A percentile compares a stretch with the other conserved stretches of the same genome.
These are phyloP conservation scores for Sylvilagus floridanus DNA, from an alignment of 2,797 vertebrate species.

Conservation along the genomic window DNA sequence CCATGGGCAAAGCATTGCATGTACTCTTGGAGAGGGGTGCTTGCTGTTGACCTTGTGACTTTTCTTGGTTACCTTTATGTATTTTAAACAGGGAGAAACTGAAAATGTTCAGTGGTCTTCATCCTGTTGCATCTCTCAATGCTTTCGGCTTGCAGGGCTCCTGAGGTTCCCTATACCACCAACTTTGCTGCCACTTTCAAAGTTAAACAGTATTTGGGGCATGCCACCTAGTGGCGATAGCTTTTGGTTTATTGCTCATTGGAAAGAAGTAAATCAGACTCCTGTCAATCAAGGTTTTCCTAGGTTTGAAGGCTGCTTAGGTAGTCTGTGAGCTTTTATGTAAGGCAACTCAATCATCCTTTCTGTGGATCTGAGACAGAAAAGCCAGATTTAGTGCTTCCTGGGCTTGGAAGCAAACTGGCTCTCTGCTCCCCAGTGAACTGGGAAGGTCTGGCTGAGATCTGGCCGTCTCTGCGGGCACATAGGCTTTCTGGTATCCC, in stretches of 20 bases:
- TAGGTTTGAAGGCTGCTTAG: slow-evolving; percentile 24
- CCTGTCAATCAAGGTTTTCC: slow-evolving; percentile 52
- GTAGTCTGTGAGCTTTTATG: neutral
- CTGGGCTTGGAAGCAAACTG: neutral
- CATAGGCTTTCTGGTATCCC: slow-evolving; percentile 3
- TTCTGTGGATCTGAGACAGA: slow-evolving; percentile 20
- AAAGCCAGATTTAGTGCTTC: neutral
- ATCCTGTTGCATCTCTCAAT: neutral
- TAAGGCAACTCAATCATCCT: slow-evolving; percentile 25
- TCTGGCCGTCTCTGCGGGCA: neutral
- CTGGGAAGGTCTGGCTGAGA: neutral
- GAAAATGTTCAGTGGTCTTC: slow-evolving; percentile 23
- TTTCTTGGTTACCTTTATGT: neutral
- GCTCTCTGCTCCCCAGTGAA: neutral
- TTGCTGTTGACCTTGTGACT: neutral
- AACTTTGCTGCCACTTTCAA: slow-evolving; percentile 24
- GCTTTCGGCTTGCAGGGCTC: neutral
- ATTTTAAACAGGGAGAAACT: slow-evolving; percentile 55
- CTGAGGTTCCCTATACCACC: neutral
- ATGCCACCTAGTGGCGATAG: slow-evolving; percentile 88
- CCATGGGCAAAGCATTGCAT: neutral
- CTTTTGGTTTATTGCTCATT: slow-evolving; percentile 58
- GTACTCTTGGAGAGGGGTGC: neutral
- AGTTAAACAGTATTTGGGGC: slow-evolving; percentile 83
- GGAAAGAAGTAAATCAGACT: slow-evolving; percentile 39